These are phyloP conservation scores for Oncorhynchus gorbuscha DNA, from an alignment of 2,113 vertebrate species.

Conservation along the genomic window DNA sequence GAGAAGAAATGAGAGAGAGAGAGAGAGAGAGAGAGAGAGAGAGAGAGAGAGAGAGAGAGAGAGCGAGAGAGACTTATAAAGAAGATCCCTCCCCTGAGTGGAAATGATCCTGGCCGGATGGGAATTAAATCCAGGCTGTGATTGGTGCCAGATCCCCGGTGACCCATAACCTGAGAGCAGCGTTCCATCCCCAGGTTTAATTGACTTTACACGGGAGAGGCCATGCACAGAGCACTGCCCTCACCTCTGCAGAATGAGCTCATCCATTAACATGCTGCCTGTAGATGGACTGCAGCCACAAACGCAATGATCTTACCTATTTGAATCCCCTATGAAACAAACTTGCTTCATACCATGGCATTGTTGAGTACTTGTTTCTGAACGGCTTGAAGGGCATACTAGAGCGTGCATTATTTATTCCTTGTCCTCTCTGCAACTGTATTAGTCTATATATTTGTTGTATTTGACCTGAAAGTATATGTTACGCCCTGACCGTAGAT, in stretches of 20 bases:
- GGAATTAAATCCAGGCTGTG: not conserved
- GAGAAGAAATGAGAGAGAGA: constrained; percentile 1
- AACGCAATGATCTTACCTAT: not conserved
- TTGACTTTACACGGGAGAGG: not conserved
- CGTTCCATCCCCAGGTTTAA: not conserved
- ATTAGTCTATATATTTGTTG: too few species aligned
- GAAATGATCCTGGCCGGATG: constrained; percentile 10
- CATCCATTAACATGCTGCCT: constrained; percentile 21
- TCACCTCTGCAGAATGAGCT: constrained; percentile 6
- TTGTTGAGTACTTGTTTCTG: too few species aligned
- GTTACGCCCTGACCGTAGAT: too few species aligned
- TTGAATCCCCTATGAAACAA: not conserved
- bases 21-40: not conserved
- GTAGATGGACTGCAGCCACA: not conserved
- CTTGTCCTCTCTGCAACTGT: too few species aligned
- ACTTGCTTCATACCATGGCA: not conserved
- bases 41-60: constrained; percentile 6
- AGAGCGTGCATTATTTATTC: too few species aligned
- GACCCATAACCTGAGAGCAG: constrained; percentile 9
- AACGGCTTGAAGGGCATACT: too few species aligned
- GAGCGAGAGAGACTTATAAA: constrained; percentile 30
- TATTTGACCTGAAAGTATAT: too few species aligned
- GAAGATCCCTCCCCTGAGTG: constrained; percentile 4
- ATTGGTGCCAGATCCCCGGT: not conserved
- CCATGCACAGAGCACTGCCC: not conserved